Evolutionary conservation across 2,113 vertebrate genomes (phyloP).

Genomic region (Copsychus sechellarum): DNA sequence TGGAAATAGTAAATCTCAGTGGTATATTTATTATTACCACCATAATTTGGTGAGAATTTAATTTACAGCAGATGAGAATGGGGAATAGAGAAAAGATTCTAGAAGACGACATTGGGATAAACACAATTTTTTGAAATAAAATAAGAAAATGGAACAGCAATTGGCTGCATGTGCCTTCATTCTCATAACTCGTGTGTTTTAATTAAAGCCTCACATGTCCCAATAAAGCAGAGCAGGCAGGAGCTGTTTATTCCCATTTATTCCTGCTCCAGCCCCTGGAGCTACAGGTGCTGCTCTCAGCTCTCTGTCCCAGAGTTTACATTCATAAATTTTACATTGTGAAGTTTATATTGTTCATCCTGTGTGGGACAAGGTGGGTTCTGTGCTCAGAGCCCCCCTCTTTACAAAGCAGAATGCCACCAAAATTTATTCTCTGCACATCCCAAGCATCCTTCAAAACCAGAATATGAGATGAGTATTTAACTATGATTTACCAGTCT

Average conservation of each 20-base stretch:
- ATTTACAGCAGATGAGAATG: not conserved
- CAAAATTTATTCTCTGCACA: not conserved
- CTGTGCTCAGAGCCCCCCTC: not conserved
- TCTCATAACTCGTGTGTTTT: not conserved
- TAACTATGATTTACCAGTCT: not conserved
- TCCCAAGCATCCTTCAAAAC: not conserved
- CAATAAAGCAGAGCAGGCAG: not conserved
- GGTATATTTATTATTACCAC: not conserved
- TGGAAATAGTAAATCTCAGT: not conserved
- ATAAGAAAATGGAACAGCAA: not conserved
- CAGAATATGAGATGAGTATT: not conserved
- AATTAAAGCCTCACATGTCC: not conserved
- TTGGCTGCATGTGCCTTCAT: not conserved
- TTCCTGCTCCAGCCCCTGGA: not conserved
- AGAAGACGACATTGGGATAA: fast-evolving
- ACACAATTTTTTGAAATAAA: not conserved
- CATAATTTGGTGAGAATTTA: not conserved
- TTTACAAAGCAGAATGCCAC: not conserved
- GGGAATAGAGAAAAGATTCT: not conserved
- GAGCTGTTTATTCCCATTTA: not conserved
- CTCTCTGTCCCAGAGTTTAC: not conserved
- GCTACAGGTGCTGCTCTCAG: not conserved
- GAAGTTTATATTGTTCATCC: not conserved
- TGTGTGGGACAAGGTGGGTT: not conserved
- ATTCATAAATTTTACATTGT: not conserved